Percentiles rank a stretch among this genome's conserved stretches.
Evolutionary conservation across 92 coral and sea anemone species (phyloP).

Genomic region (Pocillopora grandis): DNA sequence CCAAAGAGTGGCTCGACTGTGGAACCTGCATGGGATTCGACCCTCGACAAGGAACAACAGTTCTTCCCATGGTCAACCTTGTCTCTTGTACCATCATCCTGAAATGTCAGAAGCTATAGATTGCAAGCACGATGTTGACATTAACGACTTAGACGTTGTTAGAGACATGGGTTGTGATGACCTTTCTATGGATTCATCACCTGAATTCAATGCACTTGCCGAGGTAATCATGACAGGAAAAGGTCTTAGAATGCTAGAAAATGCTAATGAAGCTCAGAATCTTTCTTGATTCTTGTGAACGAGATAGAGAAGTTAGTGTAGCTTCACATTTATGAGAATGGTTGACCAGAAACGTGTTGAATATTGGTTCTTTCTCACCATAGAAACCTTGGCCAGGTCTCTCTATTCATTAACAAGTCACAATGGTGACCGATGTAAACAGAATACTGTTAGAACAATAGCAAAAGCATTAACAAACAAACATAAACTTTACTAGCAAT

Average conservation of each 20-base stretch:
- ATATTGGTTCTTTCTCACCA: conserved; percentile 35
- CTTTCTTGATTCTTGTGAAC: conserved; percentile 47
- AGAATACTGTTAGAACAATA: conserved; percentile 35
- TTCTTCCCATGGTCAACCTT: conserved; percentile 56
- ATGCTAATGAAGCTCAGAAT: conserved; percentile 46
- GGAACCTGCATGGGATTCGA: conserved; percentile 56
- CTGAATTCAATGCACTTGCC: conserved; percentile 48
- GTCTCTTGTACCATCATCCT: conserved; percentile 55
- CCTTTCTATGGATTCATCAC: conserved; percentile 45
- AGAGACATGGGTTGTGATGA: conserved; percentile 49
- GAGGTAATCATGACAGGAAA: conserved; percentile 52
- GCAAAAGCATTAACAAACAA: conserved; percentile 36
- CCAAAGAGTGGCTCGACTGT: conserved; percentile 51
- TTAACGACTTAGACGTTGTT: conserved; percentile 44
- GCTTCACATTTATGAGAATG: conserved; percentile 28
- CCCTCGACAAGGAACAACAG: conserved; percentile 55
- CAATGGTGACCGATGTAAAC: conserved; percentile 25
- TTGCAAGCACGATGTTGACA: conserved; percentile 46
- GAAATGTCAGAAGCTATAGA: conserved; percentile 28
- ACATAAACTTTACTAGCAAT: conserved; percentile 20
- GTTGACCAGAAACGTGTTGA: conserved; percentile 32
- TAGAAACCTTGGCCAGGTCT: conserved; percentile 34
- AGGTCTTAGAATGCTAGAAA: conserved; percentile 56
- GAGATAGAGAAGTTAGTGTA: conserved; percentile 49
- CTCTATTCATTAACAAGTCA: conserved; percentile 30